These are phyloP conservation scores for Labrus mixtus DNA, from an alignment of 2,113 vertebrate species.

Conservation along the genomic window DNA sequence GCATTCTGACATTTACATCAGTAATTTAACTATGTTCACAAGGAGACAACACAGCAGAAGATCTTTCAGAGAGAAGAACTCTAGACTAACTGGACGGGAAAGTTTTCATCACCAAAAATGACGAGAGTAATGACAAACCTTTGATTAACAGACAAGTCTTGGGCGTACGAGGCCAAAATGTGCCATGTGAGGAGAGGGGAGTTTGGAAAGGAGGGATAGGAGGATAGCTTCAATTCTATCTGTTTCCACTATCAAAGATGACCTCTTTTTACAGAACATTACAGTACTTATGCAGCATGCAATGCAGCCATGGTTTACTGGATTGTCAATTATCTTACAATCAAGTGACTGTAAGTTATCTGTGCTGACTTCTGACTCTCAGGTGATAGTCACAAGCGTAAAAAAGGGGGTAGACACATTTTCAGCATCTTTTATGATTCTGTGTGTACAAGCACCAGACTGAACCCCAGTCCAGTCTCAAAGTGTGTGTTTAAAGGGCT, in stretches of 20 bases:
- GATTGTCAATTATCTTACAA: conserved; percentile 12
- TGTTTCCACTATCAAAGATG: conserved; percentile 14
- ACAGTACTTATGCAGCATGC: not conserved
- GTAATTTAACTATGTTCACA: conserved; percentile 18
- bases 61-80: conserved; percentile 1
- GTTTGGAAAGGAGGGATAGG: conserved; percentile 29
- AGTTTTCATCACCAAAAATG: conserved; percentile 9
- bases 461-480: conserved; percentile 15
- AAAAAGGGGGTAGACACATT: not conserved
- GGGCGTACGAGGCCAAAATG: conserved; percentile 18
- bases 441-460: conserved; percentile 4
- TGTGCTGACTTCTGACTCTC: conserved; percentile 16
- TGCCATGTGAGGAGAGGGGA: conserved; percentile 46
- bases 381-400: conserved; percentile 60
- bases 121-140: conserved; percentile 35
- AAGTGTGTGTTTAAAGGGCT: conserved; percentile 28
- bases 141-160: conserved; percentile 39
- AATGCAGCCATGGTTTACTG: conserved; percentile 8
- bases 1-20: conserved; percentile 51
- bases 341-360: conserved; percentile 29
- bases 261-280: not conserved
- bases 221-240: conserved; percentile 7
- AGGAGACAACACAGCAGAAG: conserved; percentile 4
- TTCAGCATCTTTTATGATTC: conserved; percentile 2
- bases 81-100: not conserved